Evolutionary conservation across 2,797 vertebrate species (phyloP), one percentile per base, ranked within the genome.

Genomic region (Pseudotriccus pelzelni): DNA sequence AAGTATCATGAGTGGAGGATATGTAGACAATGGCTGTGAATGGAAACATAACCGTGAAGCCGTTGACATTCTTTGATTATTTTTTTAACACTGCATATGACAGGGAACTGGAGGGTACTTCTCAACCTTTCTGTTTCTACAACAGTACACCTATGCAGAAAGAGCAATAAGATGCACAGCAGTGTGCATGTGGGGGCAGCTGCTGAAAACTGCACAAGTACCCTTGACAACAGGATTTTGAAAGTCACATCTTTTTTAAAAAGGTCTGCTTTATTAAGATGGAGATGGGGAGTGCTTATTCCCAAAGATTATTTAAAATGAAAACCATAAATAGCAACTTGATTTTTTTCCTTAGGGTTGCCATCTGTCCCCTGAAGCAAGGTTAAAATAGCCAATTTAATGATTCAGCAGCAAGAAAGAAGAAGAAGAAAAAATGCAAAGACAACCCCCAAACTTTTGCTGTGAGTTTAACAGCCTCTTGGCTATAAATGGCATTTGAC

Each of bases 301-400:
- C 87, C 67, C 47, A 74, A 70, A 63, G 72, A 75, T 80, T 24
- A 72, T 84, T 92, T 87, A 68, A 74, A 60, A 94, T 56, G 32
- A 85, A 89, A 94, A 68, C 15, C 50, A 41, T 43, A 78, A 80
- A 70, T 28, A 74, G 34, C 5, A 9, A 44, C 37, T 53, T 75
- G 7, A 7, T 39, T 81, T 73, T 84, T 91, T 76, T n/a, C 62
- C 80, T 89, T 81, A 66, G 66, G 83, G 69, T 84, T 88, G 76
- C 79, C 91, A 95, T 84, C 82, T 93, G 91, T 76, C 74, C 79
- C 90, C 92, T 90, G 52, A 94, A 94, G 90, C 85, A 87, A 93
- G 32, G 79, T 63, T 80, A 47, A 85, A 96, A 83, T 56, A 77
- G 72, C 27, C 52, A 50, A 90, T 49, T 52, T 84, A 95, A 84